Percentiles rank a stretch among this genome's conserved stretches.
These are phyloP conservation scores for Tylochromis polylepis DNA, from an alignment of 2,113 vertebrate species.

Conservation along the genomic window DNA sequence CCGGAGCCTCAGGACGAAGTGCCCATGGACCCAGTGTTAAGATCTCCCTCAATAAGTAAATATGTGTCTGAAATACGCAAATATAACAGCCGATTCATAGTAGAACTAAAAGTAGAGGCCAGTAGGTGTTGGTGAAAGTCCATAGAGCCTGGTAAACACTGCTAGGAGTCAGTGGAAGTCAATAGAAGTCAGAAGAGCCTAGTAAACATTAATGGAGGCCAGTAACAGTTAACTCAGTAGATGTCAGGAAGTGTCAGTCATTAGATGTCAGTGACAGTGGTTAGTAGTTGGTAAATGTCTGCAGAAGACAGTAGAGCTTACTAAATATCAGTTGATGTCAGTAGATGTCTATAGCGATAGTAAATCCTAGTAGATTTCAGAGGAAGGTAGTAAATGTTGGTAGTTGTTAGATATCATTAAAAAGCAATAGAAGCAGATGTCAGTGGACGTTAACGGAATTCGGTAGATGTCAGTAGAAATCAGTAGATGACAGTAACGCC, in stretches of 20 bases:
- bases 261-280: background rate
- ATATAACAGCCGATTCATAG: background rate
- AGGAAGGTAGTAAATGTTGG: background rate
- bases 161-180: background rate
- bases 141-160: background rate
- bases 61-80: background rate
- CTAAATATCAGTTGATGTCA: background rate
- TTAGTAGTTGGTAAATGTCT: background rate
- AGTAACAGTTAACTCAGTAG: background rate
- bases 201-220: background rate
- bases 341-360: background rate
- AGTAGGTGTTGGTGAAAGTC: background rate
- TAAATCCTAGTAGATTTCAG: background rate
- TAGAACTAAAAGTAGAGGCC: background rate
- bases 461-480: no score
- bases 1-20: slow-evolving; percentile 73
- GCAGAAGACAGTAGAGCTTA: background rate
- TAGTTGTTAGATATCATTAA: background rate
- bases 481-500: background rate
- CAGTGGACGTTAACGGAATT: background rate
- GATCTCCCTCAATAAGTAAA: slow-evolving; percentile 88
- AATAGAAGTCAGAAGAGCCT: background rate
- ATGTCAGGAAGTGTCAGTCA: background rate
- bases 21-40: slow-evolving; percentile 80
- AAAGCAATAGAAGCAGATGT: background rate